Conservation (phyloP, 2,888 invertebrate genomes). For the Aproaerema taeniolella region DNA sequence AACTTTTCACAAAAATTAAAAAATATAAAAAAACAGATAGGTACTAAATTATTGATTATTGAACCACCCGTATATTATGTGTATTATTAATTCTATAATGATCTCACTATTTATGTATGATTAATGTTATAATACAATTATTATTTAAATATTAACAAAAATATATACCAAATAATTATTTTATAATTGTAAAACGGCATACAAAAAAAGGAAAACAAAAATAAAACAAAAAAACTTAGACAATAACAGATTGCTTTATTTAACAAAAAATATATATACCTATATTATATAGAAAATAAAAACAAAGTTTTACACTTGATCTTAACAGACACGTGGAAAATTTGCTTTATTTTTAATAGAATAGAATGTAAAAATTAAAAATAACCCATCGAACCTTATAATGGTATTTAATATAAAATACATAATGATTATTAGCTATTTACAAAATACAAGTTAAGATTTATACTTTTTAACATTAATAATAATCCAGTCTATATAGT, state of each 20-base stretch:
- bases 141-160: slow-evolving; percentile 4
- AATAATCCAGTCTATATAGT: slow-evolving; percentile 75
- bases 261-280: slow-evolving; percentile 76
- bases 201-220: slow-evolving; percentile 45
- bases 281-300: slow-evolving; percentile 60
- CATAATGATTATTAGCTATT: slow-evolving; percentile 75
- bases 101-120: slow-evolving; percentile 62
- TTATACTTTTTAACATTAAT: slow-evolving; percentile 69
- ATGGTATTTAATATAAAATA: slow-evolving; percentile 72
- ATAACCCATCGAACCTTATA: slow-evolving; percentile 74
- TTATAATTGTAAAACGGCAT: slow-evolving; percentile 27
- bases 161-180: slow-evolving; percentile 25
- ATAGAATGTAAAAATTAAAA: slow-evolving; percentile 73
- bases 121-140: slow-evolving; percentile 40
- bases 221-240: slow-evolving; percentile 67
- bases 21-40: not conserved
- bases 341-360: slow-evolving; percentile 46
- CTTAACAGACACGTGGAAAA: slow-evolving; percentile 54
- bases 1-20: slow-evolving; percentile 18
- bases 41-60: too few species aligned
- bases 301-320: slow-evolving; percentile 67
- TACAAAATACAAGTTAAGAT: slow-evolving; percentile 75
- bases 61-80: slow-evolving; percentile 64
- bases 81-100: slow-evolving; percentile 41
- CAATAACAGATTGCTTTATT: slow-evolving; percentile 78